phyloP scores from a whole-genome alignment of 35 echinoderm and acorn worm genomes.

The Apostichopus californicus region DNA sequence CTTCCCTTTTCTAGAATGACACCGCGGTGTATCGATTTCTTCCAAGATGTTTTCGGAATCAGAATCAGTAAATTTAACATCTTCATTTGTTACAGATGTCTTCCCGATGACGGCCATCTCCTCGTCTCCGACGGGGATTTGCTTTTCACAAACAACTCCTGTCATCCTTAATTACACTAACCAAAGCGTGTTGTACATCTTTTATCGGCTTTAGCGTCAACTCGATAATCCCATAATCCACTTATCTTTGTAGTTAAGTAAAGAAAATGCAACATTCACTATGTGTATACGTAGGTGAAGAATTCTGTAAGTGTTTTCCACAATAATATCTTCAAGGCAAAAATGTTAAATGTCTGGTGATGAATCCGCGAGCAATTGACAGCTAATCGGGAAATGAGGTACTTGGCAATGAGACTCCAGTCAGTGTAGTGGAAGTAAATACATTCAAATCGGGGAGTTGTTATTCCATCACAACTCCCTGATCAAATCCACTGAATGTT shows the following conservation, averaged over 20 bases:
- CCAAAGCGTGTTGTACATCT: not conserved
- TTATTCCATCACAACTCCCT: no score
- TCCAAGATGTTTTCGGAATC: slow-evolving; percentile 15
- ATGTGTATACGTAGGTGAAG: no score
- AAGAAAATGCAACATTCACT: no score
- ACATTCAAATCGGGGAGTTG: no score
- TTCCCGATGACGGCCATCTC: not conserved
- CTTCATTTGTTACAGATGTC: not conserved
- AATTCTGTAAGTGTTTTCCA: no score
- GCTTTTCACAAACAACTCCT: not conserved
- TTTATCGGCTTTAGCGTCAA: not conserved
- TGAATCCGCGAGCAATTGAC: no score
- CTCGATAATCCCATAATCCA: not conserved
- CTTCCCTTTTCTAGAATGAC: not conserved
- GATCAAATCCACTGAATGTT: no score
- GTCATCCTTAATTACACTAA: not conserved
- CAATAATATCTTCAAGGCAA: no score
- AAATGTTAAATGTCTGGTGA: no score
- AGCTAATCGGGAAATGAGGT: no score
- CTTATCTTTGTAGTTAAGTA: not conserved
- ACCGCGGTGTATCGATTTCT: slow-evolving; percentile 16
- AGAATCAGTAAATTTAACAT: slow-evolving; percentile 30
- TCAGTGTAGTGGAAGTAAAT: no score
- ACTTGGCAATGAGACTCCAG: no score
- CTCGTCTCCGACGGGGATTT: not conserved